phyloP scores from a whole-genome alignment of 2,113 vertebrate species.

The Pithys albifrons region DNA sequence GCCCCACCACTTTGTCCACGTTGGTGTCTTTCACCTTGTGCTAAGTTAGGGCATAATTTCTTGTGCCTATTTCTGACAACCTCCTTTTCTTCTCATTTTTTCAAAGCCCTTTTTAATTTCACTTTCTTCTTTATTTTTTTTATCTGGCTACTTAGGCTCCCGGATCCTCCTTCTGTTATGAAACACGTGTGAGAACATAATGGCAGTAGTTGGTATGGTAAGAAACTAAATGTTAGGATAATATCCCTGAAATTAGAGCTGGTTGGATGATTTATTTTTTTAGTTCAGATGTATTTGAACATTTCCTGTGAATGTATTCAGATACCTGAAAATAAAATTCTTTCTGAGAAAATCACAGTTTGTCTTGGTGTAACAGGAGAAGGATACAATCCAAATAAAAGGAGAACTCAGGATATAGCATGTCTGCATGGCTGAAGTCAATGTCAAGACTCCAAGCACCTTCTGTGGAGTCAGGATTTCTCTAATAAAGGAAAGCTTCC shows the following conservation, averaged over 20 bases:
- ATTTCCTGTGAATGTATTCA: not conserved
- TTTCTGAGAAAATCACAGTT: not conserved
- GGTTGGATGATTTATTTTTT: not conserved
- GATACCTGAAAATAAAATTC: not conserved
- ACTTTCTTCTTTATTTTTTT: not conserved
- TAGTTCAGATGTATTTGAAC: not conserved
- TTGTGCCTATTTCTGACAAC: not conserved
- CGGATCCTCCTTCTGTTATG: not conserved
- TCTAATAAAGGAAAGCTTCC: not conserved
- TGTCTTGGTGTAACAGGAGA: not conserved
- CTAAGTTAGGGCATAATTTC: not conserved
- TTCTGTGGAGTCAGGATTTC: not conserved
- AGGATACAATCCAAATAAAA: not conserved
- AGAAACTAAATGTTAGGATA: not conserved
- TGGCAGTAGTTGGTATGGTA: not conserved
- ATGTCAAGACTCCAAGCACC: not conserved
- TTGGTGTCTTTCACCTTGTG: not conserved
- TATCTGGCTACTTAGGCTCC: not conserved
- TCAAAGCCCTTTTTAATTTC: not conserved
- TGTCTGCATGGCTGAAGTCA: not conserved
- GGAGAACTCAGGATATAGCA: not conserved
- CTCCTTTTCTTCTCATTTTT: not conserved
- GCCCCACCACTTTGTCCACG: not conserved
- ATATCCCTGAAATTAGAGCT: not conserved
- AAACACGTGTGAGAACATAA: not conserved